Evolutionary conservation across 2,888 invertebrate genomes (phyloP).

Genomic region (Apamea sordens): DNA sequence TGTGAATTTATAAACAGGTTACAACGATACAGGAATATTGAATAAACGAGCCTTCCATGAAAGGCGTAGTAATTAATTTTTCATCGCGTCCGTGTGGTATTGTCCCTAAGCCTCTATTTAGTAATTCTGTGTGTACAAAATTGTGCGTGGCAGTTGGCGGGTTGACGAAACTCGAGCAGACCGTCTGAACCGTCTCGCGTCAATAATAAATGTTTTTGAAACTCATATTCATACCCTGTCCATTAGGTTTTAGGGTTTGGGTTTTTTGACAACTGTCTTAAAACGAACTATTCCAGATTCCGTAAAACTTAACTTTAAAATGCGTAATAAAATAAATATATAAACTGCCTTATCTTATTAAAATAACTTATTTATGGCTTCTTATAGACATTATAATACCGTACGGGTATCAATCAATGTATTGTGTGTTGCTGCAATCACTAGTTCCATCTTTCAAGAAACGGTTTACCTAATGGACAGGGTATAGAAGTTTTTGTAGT

Average conservation of each 20-base stretch:
- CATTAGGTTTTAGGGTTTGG: too few relatives aligned
- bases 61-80: constrained; percentile 65
- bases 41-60: constrained; percentile 30
- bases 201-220: constrained; percentile 54
- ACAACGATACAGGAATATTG: constrained; percentile 42
- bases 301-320: too few relatives aligned
- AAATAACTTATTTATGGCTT: too few relatives aligned
- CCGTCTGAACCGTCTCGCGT: constrained; percentile 23
- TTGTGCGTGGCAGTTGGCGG: constrained; percentile 47
- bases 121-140: constrained; percentile 65
- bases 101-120: constrained; percentile 61
- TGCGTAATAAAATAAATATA: too few relatives aligned
- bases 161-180: constrained; percentile 39
- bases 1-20: constrained; percentile 54
- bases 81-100: constrained; percentile 53
- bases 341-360: too few relatives aligned
- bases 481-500: constrained; percentile 3
- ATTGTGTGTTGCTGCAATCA: too few relatives aligned
- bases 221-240: constrained; percentile 15
- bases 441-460: too few relatives aligned
- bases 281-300: too few relatives aligned
- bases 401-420: too few relatives aligned
- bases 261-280: too few relatives aligned
- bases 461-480: too few relatives aligned
- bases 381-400: too few relatives aligned